Base-by-base conservation (phyloP, 2,888 invertebrate species). In the Chymomyza amoena region DNA sequence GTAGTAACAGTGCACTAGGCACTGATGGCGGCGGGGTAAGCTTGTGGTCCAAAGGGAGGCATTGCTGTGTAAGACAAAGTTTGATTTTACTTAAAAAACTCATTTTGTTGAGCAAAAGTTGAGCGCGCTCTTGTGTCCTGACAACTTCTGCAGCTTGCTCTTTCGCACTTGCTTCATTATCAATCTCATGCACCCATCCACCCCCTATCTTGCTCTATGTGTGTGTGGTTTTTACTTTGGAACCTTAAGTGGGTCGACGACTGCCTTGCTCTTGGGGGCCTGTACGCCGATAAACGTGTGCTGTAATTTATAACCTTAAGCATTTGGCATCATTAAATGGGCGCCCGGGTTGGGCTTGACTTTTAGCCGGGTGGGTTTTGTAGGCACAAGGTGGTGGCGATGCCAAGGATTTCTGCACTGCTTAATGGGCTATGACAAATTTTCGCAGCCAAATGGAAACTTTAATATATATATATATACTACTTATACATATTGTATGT, bases 361-460 rank as follows among this genome's bases (percentile, higher is more conserved):
- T 32, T 1, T 32, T 32, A 32, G 32, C 32, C 32, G 32, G 32
- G 32, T 32, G 7, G 39, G 39, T 45, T 54, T 51, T 62, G 32
- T 63, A 50, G 61, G 18, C 16, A 57, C 74, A 77, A 74, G 67
- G 52, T 32, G 63, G 63, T 78, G 64, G 68, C 68, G 60, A 39
- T 45, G 65, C 70, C 61, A 36, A 66, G 70, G 68, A 18, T 73
- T 60, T 59, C 82, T 78, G 87, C 84, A 70, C 70, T 80, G 87
- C 77, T 69, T 88, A 84, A 88, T 88, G 84, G 87, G 73, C 88
- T 77, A 80, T 80, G 78, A 78, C 68, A 77, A 80, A 83, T 79
- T 75, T 73, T 72, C 25, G 16, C 16, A 54, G 60, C 28, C 39
- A 45, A 66, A 64, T 32, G 36, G 25, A 51, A 51, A 56, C 20